A percentile compares a stretch with the other conserved stretches of the same genome.
Evolutionary conservation across 2,797 vertebrate species (phyloP).

Genomic region (Halcyon smyrnensis): DNA sequence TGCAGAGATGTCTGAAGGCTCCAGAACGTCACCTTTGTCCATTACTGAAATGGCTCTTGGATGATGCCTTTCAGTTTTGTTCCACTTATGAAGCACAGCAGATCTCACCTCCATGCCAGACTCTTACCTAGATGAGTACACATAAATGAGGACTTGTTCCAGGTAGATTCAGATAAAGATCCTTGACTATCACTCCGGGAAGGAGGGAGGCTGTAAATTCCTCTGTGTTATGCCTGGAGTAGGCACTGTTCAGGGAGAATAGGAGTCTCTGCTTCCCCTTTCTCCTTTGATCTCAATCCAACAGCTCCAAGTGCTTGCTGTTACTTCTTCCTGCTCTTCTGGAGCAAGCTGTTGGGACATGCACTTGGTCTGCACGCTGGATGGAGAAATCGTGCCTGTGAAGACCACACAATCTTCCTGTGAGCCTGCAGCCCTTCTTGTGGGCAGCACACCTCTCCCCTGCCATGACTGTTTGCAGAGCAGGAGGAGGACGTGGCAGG

Average conservation of each 20-base stretch:
- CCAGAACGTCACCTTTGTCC: neutral
- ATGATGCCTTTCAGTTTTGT: neutral
- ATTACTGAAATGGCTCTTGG: neutral
- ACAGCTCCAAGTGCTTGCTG: neutral
- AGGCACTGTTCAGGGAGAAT: neutral
- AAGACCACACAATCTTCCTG: neutral
- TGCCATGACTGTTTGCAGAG: neutral
- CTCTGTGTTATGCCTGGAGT: neutral
- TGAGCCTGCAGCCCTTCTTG: neutral
- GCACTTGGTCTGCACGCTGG: neutral
- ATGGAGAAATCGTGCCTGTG: neutral
- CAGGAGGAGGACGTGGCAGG: neutral
- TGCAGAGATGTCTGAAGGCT: neutral
- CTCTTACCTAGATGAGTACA: neutral
- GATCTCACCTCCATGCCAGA: neutral
- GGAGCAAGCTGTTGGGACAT: neutral
- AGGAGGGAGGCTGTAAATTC: slow-evolving; percentile 10
- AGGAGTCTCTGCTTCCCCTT: neutral
- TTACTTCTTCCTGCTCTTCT: slow-evolving; percentile 12
- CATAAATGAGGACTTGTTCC: neutral
- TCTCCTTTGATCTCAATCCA: slow-evolving; percentile 35
- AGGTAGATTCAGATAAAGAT: neutral
- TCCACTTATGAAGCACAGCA: neutral
- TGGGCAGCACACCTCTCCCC: neutral
- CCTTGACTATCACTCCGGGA: neutral